Base-by-base conservation (phyloP, 2,797 vertebrate species). In the Chromobotia macracanthus region DNA sequence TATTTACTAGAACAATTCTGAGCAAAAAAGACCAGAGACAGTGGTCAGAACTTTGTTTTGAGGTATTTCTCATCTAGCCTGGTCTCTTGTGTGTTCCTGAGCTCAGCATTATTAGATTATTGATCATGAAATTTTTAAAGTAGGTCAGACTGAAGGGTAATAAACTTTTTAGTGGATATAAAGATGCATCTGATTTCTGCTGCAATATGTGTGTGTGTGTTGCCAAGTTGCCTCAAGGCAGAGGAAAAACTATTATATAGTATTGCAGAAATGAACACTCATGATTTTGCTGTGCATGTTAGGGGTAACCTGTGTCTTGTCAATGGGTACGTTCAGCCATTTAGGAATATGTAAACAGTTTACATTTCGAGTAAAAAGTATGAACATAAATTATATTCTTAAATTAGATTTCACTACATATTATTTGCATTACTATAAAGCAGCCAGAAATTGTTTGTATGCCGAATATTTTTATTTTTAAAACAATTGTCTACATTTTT, bases 41-140 rank as follows among this genome's bases (percentile, higher is more conserved):
- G 9, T 18, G 50, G 11, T 41, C 28, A 23, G 28, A 63, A 21
- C 21, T 69, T 23, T 63, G 61, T 56, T 65, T 56, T 41, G 46
- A 71, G 58, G 56, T 35, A 15, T 82, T 64, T 74, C 51, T 82
- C 38, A 28, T 77, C 53, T 61, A 50, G 21, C 38, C 55, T 28
- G 55, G 38, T 23, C 58, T 74, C 55, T 56, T 55, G 19, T 70
- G 35, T 78, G 56, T 78, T 55, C 38, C 35, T 77, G 73, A 70
- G 56, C 31, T 70, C 55, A 51, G 15, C 38, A 5, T 67, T 67
- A 80, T 79, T 82, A 82, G 81, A 58, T 82, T 82, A 79, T 77
- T 83, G 78, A 83, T 83, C 68, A 74, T 72, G 64, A 69, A 35
- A 66, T 51, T 56, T 8, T 28, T 21, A 46, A 82, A 82, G 58